These are phyloP conservation scores for Pyrocoelia pectoralis DNA, from an alignment of 2,888 invertebrate genomes.

Conservation along the genomic window DNA sequence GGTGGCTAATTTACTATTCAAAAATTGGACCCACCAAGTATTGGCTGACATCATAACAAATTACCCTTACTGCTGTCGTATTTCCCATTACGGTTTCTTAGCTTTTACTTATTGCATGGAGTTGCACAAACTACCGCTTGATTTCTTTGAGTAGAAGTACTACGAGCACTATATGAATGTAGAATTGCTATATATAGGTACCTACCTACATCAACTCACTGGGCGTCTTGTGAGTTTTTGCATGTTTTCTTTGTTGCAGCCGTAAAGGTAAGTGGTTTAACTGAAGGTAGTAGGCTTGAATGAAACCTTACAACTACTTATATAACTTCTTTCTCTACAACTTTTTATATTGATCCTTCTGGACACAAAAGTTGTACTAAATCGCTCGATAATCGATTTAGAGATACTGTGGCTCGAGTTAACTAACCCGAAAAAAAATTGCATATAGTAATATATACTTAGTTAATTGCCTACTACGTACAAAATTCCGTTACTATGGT, in stretches of 20 bases:
- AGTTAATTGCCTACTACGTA: slow-evolving; percentile 26
- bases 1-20: slow-evolving; percentile 13
- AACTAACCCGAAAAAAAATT: slow-evolving; percentile 13
- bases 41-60: slow-evolving; percentile 17
- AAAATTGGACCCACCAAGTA: slow-evolving; percentile 14
- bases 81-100: slow-evolving; percentile 7
- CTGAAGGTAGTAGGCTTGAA: slow-evolving; percentile 26
- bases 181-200: too few species aligned
- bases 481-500: slow-evolving; percentile 26
- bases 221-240: slow-evolving; percentile 17
- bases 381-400: too few species aligned
- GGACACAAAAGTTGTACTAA: not conserved
- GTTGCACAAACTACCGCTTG: not conserved
- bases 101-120: slow-evolving; percentile 14
- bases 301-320: slow-evolving; percentile 5
- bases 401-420: too few species aligned
- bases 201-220: not conserved
- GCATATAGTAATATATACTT: too few species aligned
- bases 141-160: not conserved
- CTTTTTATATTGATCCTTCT: too few species aligned
- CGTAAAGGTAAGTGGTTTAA: slow-evolving; percentile 31
- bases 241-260: slow-evolving; percentile 27
- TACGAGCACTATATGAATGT: too few species aligned
- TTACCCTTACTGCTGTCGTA: slow-evolving; percentile 4
- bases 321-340: not conserved